Percentiles rank a stretch among this genome's conserved stretches.
Evolutionary conservation across 2,888 invertebrate species (phyloP).

Genomic region (Spicauda simplicius): DNA sequence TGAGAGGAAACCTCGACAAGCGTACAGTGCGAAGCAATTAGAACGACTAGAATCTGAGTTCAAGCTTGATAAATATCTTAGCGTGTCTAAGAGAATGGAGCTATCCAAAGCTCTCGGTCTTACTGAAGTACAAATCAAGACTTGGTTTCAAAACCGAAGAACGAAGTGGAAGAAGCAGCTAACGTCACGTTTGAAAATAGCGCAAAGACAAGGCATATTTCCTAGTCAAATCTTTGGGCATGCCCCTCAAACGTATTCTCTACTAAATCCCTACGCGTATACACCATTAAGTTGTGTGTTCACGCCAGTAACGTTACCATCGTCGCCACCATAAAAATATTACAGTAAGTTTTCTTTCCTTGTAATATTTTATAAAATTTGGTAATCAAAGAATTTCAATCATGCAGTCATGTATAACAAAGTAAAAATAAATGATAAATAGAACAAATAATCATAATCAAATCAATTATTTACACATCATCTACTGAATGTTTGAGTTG

Average conservation of each 20-base stretch:
- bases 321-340: slow-evolving; percentile 60
- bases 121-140: slow-evolving; percentile 98
- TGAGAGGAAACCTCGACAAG: slow-evolving; percentile 97
- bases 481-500: neutral
- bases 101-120: slow-evolving; percentile 94
- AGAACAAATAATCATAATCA: neutral
- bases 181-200: slow-evolving; percentile 94
- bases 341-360: neutral
- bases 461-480: neutral
- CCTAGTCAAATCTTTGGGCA: slow-evolving; percentile 88
- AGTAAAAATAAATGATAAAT: neutral
- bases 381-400: too few species aligned
- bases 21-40: slow-evolving; percentile 97
- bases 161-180: slow-evolving; percentile 99
- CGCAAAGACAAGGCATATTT: slow-evolving; percentile 93
- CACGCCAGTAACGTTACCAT: slow-evolving; percentile 79
- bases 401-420: too few species aligned
- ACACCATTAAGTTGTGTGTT: slow-evolving; percentile 86
- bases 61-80: slow-evolving; percentile 97
- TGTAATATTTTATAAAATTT: too few species aligned
- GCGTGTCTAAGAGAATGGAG: slow-evolving; percentile 97
- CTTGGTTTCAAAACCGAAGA: slow-evolving; percentile 97
- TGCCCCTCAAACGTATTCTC: slow-evolving; percentile 85
- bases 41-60: slow-evolving; percentile 97
- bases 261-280: slow-evolving; percentile 86